Evolutionary conservation across 2,888 invertebrate genomes (phyloP), one percentile per base, ranked within the genome.

Genomic region (Stenchaetothrips biformis): DNA sequence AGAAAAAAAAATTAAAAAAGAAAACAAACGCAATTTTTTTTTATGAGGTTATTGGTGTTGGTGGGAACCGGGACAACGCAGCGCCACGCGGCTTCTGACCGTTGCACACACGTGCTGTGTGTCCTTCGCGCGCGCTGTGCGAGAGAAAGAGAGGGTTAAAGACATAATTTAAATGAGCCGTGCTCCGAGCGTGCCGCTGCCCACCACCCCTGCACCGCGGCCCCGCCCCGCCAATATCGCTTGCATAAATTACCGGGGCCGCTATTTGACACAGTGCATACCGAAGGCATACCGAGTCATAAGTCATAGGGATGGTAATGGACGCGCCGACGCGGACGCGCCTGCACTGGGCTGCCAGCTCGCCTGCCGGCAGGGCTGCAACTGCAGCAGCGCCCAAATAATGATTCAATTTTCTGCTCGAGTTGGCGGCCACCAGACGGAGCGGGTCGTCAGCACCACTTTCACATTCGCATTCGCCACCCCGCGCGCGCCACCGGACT

Each of bases 191-290:
- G 18, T 0, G 59, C 59, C 13, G 59, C 59, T 18, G 59, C 13
- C 11, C 59, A 13, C 59, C 59, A 9, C 59, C 59, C 16, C 59
- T 18, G 13, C 18, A 16, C 16, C 13, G 59, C 59, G 18, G 59
- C 59, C 59, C 59, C 59, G 59, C 59, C 59, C 59, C 59, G 59
- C 59, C 59, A 59, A 59, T 59, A 59, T 59, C 59, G 59, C 59
- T 16, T 59, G 59, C 59, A 59, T 59, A 59, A 13, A 59, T 59
- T 59, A 59, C 18, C 16, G 18, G 13, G 59, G 2, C 53, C 1
- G 8, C 4, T 16, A 59, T 59, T 59, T 59, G 59, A 59, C 59
- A 59, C 59, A 59, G 13, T 59, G 59, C 59, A 59, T 59, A 59
- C 13, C 18, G 59, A 59, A 18, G 59, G 13, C 13, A 18, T 37